Percentiles rank a stretch among this genome's conserved stretches.
phyloP scores from a whole-genome alignment of 1,140 invertebrate genomes.

The Leptonema lineaticorne region DNA sequence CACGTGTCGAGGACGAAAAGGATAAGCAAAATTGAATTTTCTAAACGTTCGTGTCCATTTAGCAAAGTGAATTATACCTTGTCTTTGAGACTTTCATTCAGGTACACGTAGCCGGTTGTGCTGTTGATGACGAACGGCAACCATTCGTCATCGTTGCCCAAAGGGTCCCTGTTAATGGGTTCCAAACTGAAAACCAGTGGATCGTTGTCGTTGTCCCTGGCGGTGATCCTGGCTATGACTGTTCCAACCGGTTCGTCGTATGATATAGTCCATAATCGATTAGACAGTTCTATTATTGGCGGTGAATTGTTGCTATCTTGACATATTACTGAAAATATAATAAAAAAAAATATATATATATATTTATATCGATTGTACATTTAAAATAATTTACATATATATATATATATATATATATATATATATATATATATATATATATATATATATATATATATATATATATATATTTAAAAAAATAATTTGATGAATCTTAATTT shows the following conservation, averaged over 20 bases:
- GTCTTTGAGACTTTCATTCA: slow-evolving; percentile 68
- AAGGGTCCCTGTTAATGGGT: slow-evolving; percentile 46
- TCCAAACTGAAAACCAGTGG: slow-evolving; percentile 65
- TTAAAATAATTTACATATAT: not conserved
- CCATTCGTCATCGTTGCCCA: slow-evolving; percentile 20
- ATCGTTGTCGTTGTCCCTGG: slow-evolving; percentile 63
- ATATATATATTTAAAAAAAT: too few species aligned
- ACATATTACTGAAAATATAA: slow-evolving; percentile 28
- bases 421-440: not conserved
- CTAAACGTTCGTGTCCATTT: too few species aligned
- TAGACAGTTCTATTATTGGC: slow-evolving; percentile 49
- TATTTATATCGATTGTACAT: not conserved
- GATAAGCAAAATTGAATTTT: too few species aligned
- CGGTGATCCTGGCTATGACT: slow-evolving; percentile 61
- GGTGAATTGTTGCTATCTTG: slow-evolving; percentile 39
- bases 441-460: too few species aligned
- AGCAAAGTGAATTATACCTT: slow-evolving; percentile 59
- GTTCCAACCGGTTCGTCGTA: slow-evolving; percentile 66
- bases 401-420: not conserved
- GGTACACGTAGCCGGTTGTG: slow-evolving; percentile 65
- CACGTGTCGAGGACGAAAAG: too few species aligned
- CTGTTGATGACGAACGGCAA: slow-evolving; percentile 71
- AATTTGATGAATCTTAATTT: too few species aligned
- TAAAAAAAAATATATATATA: not conserved
- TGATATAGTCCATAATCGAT: slow-evolving; percentile 67